These are phyloP conservation scores for Synergus itoensis DNA, from an alignment of 2,888 invertebrate species.

Conservation along the genomic window DNA sequence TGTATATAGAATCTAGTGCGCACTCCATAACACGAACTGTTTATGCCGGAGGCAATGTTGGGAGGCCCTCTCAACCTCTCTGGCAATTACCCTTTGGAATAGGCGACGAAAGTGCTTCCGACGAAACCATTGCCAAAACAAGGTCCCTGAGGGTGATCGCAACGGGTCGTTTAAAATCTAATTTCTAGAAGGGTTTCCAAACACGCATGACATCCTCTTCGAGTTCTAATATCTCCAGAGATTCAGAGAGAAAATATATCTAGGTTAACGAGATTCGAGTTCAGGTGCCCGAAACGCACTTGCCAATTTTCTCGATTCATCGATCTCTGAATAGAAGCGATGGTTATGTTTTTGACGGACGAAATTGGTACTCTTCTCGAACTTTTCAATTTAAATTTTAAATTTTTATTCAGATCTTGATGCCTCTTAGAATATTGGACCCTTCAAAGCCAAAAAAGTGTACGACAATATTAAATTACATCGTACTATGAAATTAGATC, in stretches of 20 bases:
- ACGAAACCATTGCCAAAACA: constrained; percentile 16
- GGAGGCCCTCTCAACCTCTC: constrained; percentile 2
- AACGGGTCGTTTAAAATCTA: constrained; percentile 20
- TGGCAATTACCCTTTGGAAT: constrained; percentile 8
- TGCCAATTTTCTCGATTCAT: constrained; percentile 2
- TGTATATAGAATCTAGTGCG: neutral
- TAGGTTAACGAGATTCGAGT: constrained; percentile 23
- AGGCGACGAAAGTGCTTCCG: neutral
- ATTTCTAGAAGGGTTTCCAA: constrained; percentile 31
- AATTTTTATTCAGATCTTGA: neutral
- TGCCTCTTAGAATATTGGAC: neutral
- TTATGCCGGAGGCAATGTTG: constrained; percentile 10
- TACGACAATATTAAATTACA: neutral
- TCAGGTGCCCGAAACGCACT: constrained; percentile 17
- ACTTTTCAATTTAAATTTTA: constrained; percentile 15
- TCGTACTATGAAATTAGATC: too few species aligned
- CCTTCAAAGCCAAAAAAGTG: neutral
- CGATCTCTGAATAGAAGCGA: constrained; percentile 2
- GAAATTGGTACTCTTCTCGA: neutral
- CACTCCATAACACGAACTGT: neutral
- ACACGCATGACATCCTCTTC: neutral
- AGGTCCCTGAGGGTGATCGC: constrained; percentile 7
- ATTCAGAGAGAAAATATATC: neutral
- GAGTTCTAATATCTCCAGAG: constrained; percentile 8
- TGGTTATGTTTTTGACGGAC: constrained; percentile 1